Evolutionary conservation across 2,888 invertebrate genomes (phyloP).

Genomic region (Ceriagrion tenellum): DNA sequence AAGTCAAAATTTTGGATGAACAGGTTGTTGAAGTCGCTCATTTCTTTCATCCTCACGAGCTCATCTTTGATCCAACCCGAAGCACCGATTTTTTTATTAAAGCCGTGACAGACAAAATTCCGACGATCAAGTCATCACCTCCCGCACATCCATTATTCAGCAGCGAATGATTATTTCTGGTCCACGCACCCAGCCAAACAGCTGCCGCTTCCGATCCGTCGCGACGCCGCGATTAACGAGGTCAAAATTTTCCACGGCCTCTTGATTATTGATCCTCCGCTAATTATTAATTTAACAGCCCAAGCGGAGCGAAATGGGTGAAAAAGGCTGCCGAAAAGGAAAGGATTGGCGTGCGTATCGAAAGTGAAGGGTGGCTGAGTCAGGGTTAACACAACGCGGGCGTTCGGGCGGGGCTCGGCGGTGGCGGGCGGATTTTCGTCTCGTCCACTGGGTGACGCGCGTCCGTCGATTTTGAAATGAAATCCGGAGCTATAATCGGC

Average conservation of each 20-base stretch:
- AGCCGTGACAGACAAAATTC: background rate
- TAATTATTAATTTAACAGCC: slow-evolving; percentile 4
- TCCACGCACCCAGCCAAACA: background rate
- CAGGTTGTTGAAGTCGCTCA: too few relatives aligned
- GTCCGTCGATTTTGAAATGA: background rate
- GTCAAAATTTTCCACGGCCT: background rate
- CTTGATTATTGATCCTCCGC: background rate
- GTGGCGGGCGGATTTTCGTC: background rate
- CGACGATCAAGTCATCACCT: background rate
- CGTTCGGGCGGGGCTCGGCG: background rate
- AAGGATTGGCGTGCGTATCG: background rate
- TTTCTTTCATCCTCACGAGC: too few relatives aligned
- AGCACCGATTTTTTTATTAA: too few relatives aligned
- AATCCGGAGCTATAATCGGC: background rate
- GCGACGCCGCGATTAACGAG: slow-evolving; percentile 3
- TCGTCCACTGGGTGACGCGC: background rate
- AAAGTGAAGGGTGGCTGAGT: background rate
- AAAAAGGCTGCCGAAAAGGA: background rate
- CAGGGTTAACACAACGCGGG: background rate
- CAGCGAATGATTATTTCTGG: background rate
- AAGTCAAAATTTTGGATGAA: too few relatives aligned
- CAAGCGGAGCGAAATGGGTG: background rate
- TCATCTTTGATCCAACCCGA: too few relatives aligned
- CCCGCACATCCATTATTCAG: background rate
- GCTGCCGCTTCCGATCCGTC: background rate